Percentiles rank a stretch among this genome's conserved stretches.
Conservation (phyloP, 2,888 invertebrate species). For the Lasioglossum villosulum region DNA sequence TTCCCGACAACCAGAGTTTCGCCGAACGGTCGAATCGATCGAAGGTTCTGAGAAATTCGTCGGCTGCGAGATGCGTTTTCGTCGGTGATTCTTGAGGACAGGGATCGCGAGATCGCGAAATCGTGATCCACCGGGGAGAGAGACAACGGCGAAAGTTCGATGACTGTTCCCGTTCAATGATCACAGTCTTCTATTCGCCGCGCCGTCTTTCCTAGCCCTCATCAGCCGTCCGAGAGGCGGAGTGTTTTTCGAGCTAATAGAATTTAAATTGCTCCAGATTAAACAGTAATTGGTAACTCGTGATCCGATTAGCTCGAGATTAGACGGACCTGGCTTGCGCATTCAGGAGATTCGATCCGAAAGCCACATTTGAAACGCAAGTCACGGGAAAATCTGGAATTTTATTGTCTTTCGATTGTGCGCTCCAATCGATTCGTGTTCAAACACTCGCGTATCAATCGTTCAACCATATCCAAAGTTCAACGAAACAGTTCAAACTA, state of each 20-base stretch:
- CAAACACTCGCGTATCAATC: too few relatives aligned
- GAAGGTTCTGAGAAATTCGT: neutral
- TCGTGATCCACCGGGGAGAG: neutral
- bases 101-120: neutral
- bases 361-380: too few relatives aligned
- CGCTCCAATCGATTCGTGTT: too few relatives aligned
- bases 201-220: neutral
- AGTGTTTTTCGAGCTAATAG: neutral
- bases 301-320: neutral
- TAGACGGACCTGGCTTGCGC: too few relatives aligned
- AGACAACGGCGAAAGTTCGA: neutral
- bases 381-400: too few relatives aligned
- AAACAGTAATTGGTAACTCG: neutral
- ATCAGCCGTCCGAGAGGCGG: neutral
- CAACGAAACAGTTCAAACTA: too few relatives aligned
- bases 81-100: neutral
- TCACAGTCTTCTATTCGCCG: neutral
- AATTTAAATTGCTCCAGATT: neutral
- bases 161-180: slow-evolving; percentile 26
- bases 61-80: neutral
- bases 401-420: too few relatives aligned
- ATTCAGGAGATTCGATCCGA: too few relatives aligned
- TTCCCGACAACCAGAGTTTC: too few relatives aligned
- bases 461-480: too few relatives aligned
- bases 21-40: neutral